Percentiles rank a stretch among this genome's conserved stretches.
Conservation (phyloP, 2,888 invertebrate genomes). For the Ichneumoninae sp. region DNA sequence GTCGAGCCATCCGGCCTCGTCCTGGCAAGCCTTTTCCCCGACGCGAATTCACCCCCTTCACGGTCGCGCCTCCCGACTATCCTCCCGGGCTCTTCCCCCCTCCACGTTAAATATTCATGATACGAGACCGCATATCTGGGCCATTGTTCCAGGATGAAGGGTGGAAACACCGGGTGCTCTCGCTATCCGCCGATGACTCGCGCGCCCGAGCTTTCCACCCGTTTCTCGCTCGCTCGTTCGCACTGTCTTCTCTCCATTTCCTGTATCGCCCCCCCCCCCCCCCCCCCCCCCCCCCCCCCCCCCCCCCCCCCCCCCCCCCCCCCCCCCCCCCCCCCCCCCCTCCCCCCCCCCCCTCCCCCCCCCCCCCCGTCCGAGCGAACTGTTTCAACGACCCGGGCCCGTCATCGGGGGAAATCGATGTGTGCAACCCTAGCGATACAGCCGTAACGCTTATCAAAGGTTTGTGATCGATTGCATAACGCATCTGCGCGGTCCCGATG, state of each 20-base stretch:
- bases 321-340: too few relatives aligned
- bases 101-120: constrained; percentile 78
- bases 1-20: constrained; percentile 33
- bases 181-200: constrained; percentile 16
- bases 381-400: constrained; percentile 18
- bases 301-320: too few relatives aligned
- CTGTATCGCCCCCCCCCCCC: background rate
- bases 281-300: too few relatives aligned
- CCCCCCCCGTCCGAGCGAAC: too few relatives aligned
- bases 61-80: constrained; percentile 21
- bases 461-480: constrained; percentile 68
- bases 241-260: background rate
- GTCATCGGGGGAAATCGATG: constrained; percentile 45
- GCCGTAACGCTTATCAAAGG: constrained; percentile 62
- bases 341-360: too few relatives aligned
- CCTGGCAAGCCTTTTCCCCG: constrained; percentile 29
- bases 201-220: constrained; percentile 39
- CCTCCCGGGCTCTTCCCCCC: constrained; percentile 55
- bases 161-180: constrained; percentile 68
- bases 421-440: constrained; percentile 20
- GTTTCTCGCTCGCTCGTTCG: constrained; percentile 26
- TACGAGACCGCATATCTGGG: constrained; percentile 75
- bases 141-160: constrained; percentile 73
- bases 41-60: constrained; percentile 8
- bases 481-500: constrained; percentile 2